These are phyloP conservation scores for Trissoscelio sp. DNA, from an alignment of 2,888 invertebrate species.

Conservation along the genomic window DNA sequence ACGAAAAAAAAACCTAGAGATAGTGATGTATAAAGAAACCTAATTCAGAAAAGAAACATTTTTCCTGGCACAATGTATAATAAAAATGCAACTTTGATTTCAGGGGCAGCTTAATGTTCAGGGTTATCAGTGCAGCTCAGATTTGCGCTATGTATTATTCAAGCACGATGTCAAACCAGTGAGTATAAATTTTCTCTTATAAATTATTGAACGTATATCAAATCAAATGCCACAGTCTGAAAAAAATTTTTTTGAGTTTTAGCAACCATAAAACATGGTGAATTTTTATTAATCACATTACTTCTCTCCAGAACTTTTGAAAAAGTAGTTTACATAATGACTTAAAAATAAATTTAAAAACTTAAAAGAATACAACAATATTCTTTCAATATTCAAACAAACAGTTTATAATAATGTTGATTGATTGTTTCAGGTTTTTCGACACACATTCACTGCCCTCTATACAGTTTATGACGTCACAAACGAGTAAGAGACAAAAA, in stretches of 20 bases:
- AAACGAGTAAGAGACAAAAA: conserved; percentile 89
- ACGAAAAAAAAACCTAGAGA: background rate
- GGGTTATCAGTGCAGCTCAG: conserved; percentile 93
- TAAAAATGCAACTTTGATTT: conserved; percentile 77
- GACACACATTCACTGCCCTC: conserved; percentile 93
- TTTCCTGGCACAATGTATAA: conserved; percentile 31
- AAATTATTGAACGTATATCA: conserved; percentile 40
- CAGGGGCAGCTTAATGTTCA: conserved; percentile 95
- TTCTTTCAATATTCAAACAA: no score
- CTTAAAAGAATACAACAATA: background rate
- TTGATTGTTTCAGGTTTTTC: conserved; percentile 88
- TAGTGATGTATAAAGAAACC: conserved; percentile 1
- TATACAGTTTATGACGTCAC: conserved; percentile 96
- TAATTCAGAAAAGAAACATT: conserved; percentile 20
- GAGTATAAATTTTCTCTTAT: conserved; percentile 80
- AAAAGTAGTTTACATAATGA: no score
- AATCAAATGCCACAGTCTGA: conserved; percentile 3
- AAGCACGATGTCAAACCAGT: conserved; percentile 95
- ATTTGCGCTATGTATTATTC: conserved; percentile 94
- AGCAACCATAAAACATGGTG: background rate
- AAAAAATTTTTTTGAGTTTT: background rate
- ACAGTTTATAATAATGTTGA: no score
- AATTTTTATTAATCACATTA: background rate
- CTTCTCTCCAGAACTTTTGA: background rate
- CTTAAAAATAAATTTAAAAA: no score